These are phyloP conservation scores for Chalcis sispes DNA, from an alignment of 2,888 invertebrate genomes.

Conservation along the genomic window DNA sequence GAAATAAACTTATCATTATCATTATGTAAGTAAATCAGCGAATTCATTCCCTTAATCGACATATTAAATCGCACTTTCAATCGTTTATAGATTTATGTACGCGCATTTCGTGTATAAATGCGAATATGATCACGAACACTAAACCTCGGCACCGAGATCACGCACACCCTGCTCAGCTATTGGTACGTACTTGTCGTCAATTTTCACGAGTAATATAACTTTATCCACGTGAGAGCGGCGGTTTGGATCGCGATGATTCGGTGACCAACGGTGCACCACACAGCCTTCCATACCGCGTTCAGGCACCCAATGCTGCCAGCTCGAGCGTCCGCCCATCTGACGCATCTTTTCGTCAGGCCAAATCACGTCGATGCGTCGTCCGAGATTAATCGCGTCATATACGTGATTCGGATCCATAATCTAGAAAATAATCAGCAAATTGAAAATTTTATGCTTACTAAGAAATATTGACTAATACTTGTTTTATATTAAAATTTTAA, in stretches of 20 bases:
- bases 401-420: slow-evolving; percentile 84
- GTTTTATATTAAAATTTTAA: no score
- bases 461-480: no score
- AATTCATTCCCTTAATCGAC: background rate
- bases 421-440: slow-evolving; percentile 69
- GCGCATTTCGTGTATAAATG: background rate
- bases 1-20: no score
- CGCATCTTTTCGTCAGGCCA: slow-evolving; percentile 96
- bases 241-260: slow-evolving; percentile 91
- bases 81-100: no score
- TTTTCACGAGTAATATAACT: slow-evolving; percentile 93
- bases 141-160: slow-evolving; percentile 84
- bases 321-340: slow-evolving; percentile 89
- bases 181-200: slow-evolving; percentile 94
- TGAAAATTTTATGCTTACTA: no score
- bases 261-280: slow-evolving; percentile 96
- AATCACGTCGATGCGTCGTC: slow-evolving; percentile 92
- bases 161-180: slow-evolving; percentile 93
- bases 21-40: no score
- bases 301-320: slow-evolving; percentile 95
- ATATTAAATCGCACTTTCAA: background rate
- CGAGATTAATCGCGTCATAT: slow-evolving; percentile 94
- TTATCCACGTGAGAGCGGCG: slow-evolving; percentile 94
- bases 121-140: slow-evolving; percentile 39
- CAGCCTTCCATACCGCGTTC: slow-evolving; percentile 94